Conservation (phyloP, 2,797 vertebrate genomes). For the Lateolabrax maculatus region DNA sequence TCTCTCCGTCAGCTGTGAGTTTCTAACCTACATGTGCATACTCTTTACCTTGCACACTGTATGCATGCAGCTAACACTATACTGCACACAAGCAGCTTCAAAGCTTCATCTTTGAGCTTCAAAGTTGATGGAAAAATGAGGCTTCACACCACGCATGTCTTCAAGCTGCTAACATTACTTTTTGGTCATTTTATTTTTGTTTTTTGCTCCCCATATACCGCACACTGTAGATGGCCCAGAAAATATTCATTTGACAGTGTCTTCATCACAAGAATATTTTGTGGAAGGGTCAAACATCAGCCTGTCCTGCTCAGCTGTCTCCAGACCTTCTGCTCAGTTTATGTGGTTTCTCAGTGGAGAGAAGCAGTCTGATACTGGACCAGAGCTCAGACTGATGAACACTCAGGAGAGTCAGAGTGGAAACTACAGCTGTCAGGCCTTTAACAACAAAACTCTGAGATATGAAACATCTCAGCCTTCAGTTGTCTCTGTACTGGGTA, state of each 20-base stretch:
- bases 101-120: too few relatives aligned
- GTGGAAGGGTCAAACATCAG: slow-evolving; percentile 55
- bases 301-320: slow-evolving; percentile 67
- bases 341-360: slow-evolving; percentile 65
- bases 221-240: slow-evolving; percentile 54
- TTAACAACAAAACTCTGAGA: slow-evolving; percentile 63
- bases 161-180: too few relatives aligned
- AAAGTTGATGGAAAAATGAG: too few relatives aligned
- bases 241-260: slow-evolving; percentile 29
- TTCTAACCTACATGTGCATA: too few relatives aligned
- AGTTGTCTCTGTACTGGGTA: not conserved
- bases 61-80: too few relatives aligned
- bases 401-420: slow-evolving; percentile 61
- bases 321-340: slow-evolving; percentile 52
- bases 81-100: too few relatives aligned
- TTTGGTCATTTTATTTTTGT: too few relatives aligned
- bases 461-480: slow-evolving; percentile 39
- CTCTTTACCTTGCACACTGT: too few relatives aligned
- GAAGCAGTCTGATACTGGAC: slow-evolving; percentile 1
- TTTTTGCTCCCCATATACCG: too few relatives aligned
- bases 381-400: slow-evolving; percentile 56
- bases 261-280: slow-evolving; percentile 29
- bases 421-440: slow-evolving; percentile 71
- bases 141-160: too few relatives aligned
- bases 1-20: slow-evolving; percentile 74